Base-by-base conservation (phyloP, 2,888 invertebrate genomes). In the Serripes groenlandicus region DNA sequence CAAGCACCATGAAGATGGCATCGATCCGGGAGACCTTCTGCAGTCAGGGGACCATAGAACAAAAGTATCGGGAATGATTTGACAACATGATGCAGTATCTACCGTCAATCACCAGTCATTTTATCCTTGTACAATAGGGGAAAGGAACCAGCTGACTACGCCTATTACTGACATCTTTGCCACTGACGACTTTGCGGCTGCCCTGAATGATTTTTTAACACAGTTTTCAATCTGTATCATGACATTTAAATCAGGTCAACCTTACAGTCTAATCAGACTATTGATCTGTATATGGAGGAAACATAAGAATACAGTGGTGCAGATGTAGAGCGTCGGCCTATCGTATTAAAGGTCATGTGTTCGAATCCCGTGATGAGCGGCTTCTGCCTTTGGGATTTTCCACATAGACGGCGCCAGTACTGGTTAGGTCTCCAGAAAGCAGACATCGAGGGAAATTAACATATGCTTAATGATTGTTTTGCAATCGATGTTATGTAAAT, bases 11-110 rank as follows among this genome's bases (percentile, higher is more conserved):
- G 35, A 18, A n/a, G 64, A 37, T 18, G 68, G 37, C 37, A 68
- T 68, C 26, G 42, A 68, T 23, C 68, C 68, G 7, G 37, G 42
- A 15, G 23, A 37, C 23, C n/a, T 68, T 4, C n/a, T 68, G 5
- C 35, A 68, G 26, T 21, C 68, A 21, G 68, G 35, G 11, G 42
- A 68, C 26, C n/a, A n/a, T n/a, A 9, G 68, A 11, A 68, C 68
- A 15, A 9, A n/a, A 64, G 58, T 9, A 18, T 15, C 7, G n/a
- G 58, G 23, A 23, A 7, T 9, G n/a, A 9, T 58, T 9, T 9
- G 58, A 58, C 58, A 58, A 58, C 58, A 58, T 9, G 58, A 26
- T 9, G 58, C 58, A 21, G 15, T 15, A 7, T 58, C 58, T 26
- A 58, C 58, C 7, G 58, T 58, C 15, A 18, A 32, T 23, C 15